These are phyloP conservation scores for Lophura swinhoii DNA, from an alignment of 2,797 vertebrate species.

Conservation along the genomic window DNA sequence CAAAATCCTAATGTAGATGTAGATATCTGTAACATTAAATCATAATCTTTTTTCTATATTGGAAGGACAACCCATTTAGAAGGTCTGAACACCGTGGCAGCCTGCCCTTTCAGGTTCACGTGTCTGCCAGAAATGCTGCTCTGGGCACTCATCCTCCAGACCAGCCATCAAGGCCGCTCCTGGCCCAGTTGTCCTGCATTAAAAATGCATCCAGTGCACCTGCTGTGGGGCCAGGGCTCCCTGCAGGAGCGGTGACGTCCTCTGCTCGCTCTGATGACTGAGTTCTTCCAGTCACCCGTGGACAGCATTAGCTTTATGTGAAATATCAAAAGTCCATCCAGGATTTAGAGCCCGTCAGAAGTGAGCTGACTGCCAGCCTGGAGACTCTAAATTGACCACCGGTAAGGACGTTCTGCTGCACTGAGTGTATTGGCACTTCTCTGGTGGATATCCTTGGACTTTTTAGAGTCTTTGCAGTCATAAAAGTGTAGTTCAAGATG, in stretches of 20 bases:
- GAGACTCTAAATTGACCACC: slow-evolving; percentile 88
- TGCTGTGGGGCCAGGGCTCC: slow-evolving; percentile 39
- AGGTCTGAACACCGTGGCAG: neutral
- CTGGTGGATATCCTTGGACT: slow-evolving; percentile 84
- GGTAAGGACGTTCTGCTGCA: slow-evolving; percentile 86
- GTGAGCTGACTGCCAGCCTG: slow-evolving; percentile 86
- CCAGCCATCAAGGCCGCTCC: slow-evolving; percentile 36
- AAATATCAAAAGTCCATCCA: slow-evolving; percentile 84
- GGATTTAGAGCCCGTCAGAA: slow-evolving; percentile 88
- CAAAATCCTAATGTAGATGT: neutral
- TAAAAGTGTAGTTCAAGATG: neutral
- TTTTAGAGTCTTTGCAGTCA: slow-evolving; percentile 67
- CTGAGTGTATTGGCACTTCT: slow-evolving; percentile 82
- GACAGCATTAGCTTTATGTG: slow-evolving; percentile 57
- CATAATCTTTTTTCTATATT: neutral
- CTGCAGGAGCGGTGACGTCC: neutral
- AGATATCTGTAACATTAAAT: neutral
- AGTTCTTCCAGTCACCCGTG: slow-evolving; percentile 55
- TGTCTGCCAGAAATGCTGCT: slow-evolving; percentile 38
- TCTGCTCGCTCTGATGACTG: slow-evolving; percentile 48
- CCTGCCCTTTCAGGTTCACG: neutral
- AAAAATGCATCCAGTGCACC: slow-evolving; percentile 65
- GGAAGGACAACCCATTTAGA: neutral
- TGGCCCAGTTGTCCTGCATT: slow-evolving; percentile 66
- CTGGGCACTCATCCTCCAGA: neutral